phyloP scores from a whole-genome alignment of 2,113 vertebrate genomes.

The Brachyhypopomus occidentalis region DNA sequence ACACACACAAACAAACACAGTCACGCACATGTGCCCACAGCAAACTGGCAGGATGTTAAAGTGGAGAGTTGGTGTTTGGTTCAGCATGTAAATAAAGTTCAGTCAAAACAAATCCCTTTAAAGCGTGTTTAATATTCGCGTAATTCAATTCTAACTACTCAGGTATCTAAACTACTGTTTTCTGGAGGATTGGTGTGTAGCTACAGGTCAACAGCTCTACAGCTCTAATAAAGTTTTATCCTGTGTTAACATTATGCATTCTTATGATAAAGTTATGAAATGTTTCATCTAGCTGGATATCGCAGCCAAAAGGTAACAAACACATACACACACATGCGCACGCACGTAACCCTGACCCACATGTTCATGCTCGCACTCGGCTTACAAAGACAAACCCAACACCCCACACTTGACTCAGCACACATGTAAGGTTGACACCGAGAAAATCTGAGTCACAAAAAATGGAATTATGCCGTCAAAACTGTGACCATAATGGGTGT shows the following conservation, averaged over 20 bases:
- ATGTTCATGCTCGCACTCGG: not conserved
- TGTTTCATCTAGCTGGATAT: slow-evolving; percentile 14
- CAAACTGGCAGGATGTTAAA: not conserved
- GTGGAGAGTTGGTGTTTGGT: no score
- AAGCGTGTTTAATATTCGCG: no score
- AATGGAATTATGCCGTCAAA: not conserved
- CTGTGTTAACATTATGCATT: slow-evolving; percentile 73
- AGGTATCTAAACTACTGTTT: no score
- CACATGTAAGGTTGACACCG: slow-evolving; percentile 21
- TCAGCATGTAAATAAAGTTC: no score
- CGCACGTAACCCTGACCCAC: not conserved
- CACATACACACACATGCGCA: slow-evolving; percentile 22
- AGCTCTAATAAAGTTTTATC: slow-evolving; percentile 12
- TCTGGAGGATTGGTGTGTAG: not conserved
- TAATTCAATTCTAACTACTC: no score
- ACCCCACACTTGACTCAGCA: not conserved
- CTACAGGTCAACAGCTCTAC: slow-evolving; percentile 10
- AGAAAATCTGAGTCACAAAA: slow-evolving; percentile 7
- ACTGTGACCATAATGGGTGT: no score
- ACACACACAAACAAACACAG: slow-evolving; percentile 30
- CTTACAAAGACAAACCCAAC: not conserved
- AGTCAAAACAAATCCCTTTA: no score
- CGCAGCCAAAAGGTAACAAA: slow-evolving; percentile 16
- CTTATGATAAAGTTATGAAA: slow-evolving; percentile 65
- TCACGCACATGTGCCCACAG: not conserved